These are phyloP conservation scores for Melanotaenia boesemani DNA, from an alignment of 2,797 vertebrate species.

Conservation along the genomic window DNA sequence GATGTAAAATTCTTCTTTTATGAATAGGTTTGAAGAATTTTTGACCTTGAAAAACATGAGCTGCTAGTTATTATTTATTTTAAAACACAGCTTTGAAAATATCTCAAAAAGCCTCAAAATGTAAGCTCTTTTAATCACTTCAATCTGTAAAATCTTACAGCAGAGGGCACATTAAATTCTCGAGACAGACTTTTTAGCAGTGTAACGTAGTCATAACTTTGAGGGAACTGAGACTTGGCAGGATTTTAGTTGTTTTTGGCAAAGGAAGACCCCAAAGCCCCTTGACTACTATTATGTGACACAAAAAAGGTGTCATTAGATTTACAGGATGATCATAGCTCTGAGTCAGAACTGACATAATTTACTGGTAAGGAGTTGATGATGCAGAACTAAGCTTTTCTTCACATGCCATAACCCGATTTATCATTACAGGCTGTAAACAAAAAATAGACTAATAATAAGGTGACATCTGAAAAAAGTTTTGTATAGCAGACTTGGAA, in stretches of 20 bases:
- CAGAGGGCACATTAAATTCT: slow-evolving; percentile 22
- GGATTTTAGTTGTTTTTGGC: slow-evolving; percentile 60
- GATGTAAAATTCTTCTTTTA: slow-evolving; percentile 9
- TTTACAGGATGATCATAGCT: slow-evolving; percentile 64
- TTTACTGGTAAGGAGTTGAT: slow-evolving; percentile 39
- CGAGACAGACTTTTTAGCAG: slow-evolving; percentile 49
- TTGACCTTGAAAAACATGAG: slow-evolving; percentile 10
- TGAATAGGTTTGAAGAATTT: slow-evolving; percentile 9
- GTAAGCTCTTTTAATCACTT: slow-evolving; percentile 11
- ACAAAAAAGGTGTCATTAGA: slow-evolving; percentile 57
- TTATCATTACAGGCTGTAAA: slow-evolving; percentile 47
- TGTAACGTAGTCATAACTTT: slow-evolving; percentile 68
- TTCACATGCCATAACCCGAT: slow-evolving; percentile 45
- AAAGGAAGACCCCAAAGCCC: slow-evolving; percentile 54
- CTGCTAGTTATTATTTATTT: slow-evolving; percentile 1
- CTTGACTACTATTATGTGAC: slow-evolving; percentile 63
- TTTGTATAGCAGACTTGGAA: slow-evolving; percentile 26
- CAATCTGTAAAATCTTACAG: slow-evolving; percentile 1
- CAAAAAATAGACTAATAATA: slow-evolving; percentile 42
- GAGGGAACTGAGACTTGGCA: slow-evolving; percentile 64
- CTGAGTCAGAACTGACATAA: slow-evolving; percentile 61
- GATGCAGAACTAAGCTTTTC: slow-evolving; percentile 42
- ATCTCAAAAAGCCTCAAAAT: background rate
- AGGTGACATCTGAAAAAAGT: slow-evolving; percentile 46
- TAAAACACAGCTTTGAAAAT: background rate